A percentile compares a stretch with the other conserved stretches of the same genome.
These are phyloP conservation scores for Diabrotica virgifera DNA, from an alignment of 1,140 invertebrate genomes.

Conservation along the genomic window DNA sequence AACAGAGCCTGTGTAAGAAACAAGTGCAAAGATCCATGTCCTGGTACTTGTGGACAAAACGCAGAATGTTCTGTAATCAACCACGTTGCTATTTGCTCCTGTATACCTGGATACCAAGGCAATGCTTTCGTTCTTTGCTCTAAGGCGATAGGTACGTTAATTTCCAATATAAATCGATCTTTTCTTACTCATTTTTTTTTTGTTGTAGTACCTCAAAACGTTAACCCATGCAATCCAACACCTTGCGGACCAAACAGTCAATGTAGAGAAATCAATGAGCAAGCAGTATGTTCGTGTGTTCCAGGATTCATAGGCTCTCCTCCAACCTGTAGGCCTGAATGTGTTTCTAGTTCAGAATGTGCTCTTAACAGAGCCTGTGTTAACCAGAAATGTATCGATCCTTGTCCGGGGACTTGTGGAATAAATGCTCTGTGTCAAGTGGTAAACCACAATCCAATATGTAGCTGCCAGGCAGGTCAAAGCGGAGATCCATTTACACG, in stretches of 20 bases:
- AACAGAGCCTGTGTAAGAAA: constrained; percentile 68
- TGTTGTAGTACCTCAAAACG: constrained; percentile 33
- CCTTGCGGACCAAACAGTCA: constrained; percentile 70
- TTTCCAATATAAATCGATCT: not conserved
- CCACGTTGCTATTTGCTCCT: constrained; percentile 72
- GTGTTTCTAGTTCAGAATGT: constrained; percentile 65
- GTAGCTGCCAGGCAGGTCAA: constrained; percentile 64
- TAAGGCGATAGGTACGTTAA: constrained; percentile 35
- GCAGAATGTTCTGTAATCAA: constrained; percentile 71
- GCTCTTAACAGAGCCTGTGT: constrained; percentile 60
- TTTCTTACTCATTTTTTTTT: not conserved
- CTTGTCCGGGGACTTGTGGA: constrained; percentile 68
- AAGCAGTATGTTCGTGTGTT: constrained; percentile 67
- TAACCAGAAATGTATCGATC: constrained; percentile 67
- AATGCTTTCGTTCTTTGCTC: constrained; percentile 66
- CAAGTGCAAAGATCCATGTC: constrained; percentile 70
- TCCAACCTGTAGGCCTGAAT: constrained; percentile 65
- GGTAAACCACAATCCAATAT: constrained; percentile 65
- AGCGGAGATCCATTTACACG: constrained; percentile 71
- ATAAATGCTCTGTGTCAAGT: constrained; percentile 61
- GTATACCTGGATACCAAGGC: constrained; percentile 63
- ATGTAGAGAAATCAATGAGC: constrained; percentile 61
- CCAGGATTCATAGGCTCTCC: constrained; percentile 65
- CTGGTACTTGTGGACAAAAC: constrained; percentile 66
- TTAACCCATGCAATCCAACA: constrained; percentile 63